Percentiles rank a stretch among this genome's conserved stretches.
phyloP scores from a whole-genome alignment of 2,113 vertebrate genomes.

The Platysternon megacephalum region DNA sequence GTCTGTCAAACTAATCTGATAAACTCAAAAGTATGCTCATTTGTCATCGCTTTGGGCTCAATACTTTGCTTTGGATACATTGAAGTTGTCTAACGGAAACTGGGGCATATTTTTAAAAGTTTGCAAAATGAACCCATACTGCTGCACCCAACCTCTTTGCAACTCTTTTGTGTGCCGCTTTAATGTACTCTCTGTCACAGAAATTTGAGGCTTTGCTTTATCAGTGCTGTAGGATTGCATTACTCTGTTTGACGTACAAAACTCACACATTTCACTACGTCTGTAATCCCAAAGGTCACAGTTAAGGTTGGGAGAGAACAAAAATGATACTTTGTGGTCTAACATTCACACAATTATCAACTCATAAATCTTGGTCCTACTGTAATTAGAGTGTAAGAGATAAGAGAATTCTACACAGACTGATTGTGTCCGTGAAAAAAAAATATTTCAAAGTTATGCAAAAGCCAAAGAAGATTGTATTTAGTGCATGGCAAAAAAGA shows the following conservation, averaged over 20 bases:
- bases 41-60: conserved; percentile 45
- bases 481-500: conserved; percentile 29
- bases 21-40: conserved; percentile 33
- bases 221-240: conserved; percentile 40
- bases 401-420: conserved; percentile 47
- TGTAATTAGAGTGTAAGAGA: conserved; percentile 63
- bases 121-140: conserved; percentile 19
- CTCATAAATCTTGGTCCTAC: conserved; percentile 77
- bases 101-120: conserved; percentile 31
- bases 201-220: conserved; percentile 56
- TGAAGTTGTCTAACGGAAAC: background rate
- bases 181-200: conserved; percentile 36
- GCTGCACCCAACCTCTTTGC: conserved; percentile 21
- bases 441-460: background rate
- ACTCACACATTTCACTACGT: conserved; percentile 71
- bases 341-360: conserved; percentile 74
- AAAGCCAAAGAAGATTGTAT: conserved; percentile 15
- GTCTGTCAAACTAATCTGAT: conserved; percentile 50
- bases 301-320: conserved; percentile 73
- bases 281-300: conserved; percentile 70
- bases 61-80: conserved; percentile 16
- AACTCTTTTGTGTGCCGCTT: conserved; percentile 2
- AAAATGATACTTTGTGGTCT: conserved; percentile 74
- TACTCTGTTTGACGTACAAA: conserved; percentile 61
- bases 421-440: background rate